Percentiles rank a stretch among this genome's conserved stretches.
These are phyloP conservation scores for Cebidichthys violaceus DNA, from an alignment of 2,113 vertebrate species.

Conservation along the genomic window DNA sequence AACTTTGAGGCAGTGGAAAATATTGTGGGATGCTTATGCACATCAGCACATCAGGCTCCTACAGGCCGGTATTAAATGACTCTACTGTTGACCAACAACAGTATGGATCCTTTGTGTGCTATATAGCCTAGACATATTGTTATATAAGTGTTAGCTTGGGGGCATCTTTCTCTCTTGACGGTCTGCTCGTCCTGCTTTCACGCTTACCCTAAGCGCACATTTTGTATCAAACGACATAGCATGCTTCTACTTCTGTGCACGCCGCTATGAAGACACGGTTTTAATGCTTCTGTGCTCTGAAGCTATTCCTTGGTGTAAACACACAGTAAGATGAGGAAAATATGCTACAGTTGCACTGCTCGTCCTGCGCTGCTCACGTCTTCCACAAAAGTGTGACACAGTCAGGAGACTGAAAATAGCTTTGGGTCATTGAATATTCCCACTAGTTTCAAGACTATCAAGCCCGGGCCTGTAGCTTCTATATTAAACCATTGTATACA, in stretches of 20 bases:
- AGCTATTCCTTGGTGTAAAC: constrained; percentile 68
- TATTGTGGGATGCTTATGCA: constrained; percentile 77
- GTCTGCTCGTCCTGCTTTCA: constrained; percentile 66
- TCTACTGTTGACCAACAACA: constrained; percentile 77
- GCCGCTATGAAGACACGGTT: constrained; percentile 64
- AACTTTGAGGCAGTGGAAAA: constrained; percentile 77
- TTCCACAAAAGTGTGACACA: constrained; percentile 49
- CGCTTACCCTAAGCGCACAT: constrained; percentile 65
- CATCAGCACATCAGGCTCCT: constrained; percentile 80
- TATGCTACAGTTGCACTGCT: constrained; percentile 37
- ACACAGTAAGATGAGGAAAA: constrained; percentile 60
- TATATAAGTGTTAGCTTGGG: constrained; percentile 77
- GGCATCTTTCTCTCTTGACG: constrained; percentile 63
- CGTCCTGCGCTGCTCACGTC: constrained; percentile 29
- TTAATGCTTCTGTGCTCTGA: constrained; percentile 68
- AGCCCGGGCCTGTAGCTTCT: constrained; percentile 56
- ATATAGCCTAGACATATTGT: constrained; percentile 77
- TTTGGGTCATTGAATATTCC: constrained; percentile 56
- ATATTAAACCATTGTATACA: constrained; percentile 78
- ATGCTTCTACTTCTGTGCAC: constrained; percentile 72
- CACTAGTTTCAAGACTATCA: constrained; percentile 61
- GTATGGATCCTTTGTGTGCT: constrained; percentile 80
- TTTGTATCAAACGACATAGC: constrained; percentile 67
- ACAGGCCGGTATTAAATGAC: constrained; percentile 75
- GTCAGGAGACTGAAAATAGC: constrained; percentile 64